Evolutionary conservation across 2,113 vertebrate genomes (phyloP).

Genomic region (Mesoclemmys tuberculata): DNA sequence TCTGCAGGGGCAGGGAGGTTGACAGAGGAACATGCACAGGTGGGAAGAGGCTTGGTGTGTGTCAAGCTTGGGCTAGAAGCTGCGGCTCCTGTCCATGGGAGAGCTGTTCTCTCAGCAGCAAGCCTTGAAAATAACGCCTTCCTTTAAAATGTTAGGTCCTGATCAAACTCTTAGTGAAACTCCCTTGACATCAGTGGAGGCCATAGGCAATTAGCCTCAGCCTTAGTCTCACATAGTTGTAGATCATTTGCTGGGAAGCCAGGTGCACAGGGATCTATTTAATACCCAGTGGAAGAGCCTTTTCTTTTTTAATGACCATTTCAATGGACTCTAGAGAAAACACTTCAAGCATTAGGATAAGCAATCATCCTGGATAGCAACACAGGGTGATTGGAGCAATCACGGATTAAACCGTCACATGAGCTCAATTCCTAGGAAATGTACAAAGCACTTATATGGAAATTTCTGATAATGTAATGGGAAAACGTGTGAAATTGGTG

Average conservation of each 20-base stretch:
- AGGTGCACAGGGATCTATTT: slow-evolving; percentile 15
- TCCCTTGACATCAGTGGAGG: background rate
- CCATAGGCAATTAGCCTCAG: background rate
- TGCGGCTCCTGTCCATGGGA: background rate
- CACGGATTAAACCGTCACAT: background rate
- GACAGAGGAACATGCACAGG: background rate
- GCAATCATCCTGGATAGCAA: background rate
- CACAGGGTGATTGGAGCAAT: background rate
- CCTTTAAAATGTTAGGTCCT: background rate
- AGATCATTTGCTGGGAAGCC: slow-evolving; percentile 11
- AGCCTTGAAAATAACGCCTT: background rate
- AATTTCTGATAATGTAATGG: background rate
- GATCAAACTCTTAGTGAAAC: background rate
- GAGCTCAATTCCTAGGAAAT: background rate
- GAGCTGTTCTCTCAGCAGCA: background rate
- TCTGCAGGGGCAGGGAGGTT: background rate
- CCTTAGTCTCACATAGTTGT: background rate
- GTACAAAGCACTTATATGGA: background rate
- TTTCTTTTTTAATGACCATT: slow-evolving; percentile 26
- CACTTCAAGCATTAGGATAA: background rate
- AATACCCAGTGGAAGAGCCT: background rate
- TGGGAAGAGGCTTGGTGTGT: background rate
- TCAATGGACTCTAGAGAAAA: slow-evolving; percentile 3
- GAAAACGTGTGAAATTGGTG: background rate
- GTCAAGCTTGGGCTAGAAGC: background rate